Conservation (phyloP, 1,140 invertebrate genomes). For the Lordiphosa stackelbergi region DNA sequence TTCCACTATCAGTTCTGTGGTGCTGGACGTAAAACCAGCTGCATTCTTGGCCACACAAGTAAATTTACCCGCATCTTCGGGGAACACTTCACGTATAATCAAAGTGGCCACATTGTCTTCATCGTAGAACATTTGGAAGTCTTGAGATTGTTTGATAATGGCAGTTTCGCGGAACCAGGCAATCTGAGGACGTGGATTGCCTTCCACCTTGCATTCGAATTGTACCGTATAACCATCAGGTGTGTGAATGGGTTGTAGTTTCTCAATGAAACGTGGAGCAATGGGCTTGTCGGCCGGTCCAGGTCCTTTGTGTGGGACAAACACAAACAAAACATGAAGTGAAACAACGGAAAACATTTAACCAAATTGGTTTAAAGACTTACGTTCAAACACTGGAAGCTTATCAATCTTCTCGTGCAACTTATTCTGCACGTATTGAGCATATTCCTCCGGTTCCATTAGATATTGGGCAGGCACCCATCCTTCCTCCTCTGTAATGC, state of each 20-base stretch:
- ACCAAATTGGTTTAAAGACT: conserved; percentile 78
- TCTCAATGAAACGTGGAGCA: conserved; percentile 91
- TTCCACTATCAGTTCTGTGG: conserved; percentile 93
- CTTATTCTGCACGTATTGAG: conserved; percentile 90
- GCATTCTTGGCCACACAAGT: conserved; percentile 97
- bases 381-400: conserved; percentile 94
- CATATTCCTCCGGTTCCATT: conserved; percentile 88
- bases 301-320: conserved; percentile 81
- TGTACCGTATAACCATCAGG: conserved; percentile 92
- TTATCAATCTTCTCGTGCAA: conserved; percentile 94
- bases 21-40: conserved; percentile 93
- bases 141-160: conserved; percentile 92
- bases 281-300: conserved; percentile 85
- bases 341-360: conserved; percentile 27
- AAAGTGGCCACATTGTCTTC: conserved; percentile 94
- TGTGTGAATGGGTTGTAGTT: conserved; percentile 88
- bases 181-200: conserved; percentile 91
- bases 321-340: conserved; percentile 48
- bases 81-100: conserved; percentile 96
- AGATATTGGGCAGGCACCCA: conserved; percentile 94
- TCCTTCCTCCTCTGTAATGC: conserved; percentile 92
- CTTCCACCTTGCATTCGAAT: conserved; percentile 94
- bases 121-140: conserved; percentile 95
- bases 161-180: conserved; percentile 96
- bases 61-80: conserved; percentile 97